A percentile compares a stretch with the other conserved stretches of the same genome.
Evolutionary conservation across 2,113 vertebrate genomes (phyloP).

Genomic region (Oceanodroma tethys): DNA sequence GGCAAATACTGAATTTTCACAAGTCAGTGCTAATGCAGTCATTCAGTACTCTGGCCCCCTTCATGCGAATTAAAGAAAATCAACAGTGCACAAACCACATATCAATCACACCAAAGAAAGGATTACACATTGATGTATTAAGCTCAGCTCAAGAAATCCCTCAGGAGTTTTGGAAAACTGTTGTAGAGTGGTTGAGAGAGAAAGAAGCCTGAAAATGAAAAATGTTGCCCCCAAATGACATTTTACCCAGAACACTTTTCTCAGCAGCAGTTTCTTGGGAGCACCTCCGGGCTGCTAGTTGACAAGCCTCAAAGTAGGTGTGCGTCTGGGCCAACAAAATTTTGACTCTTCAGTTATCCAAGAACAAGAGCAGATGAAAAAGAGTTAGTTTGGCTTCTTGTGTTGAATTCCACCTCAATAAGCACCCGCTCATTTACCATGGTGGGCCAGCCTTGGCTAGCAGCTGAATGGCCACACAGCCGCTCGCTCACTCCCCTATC

Average conservation of each 20-base stretch:
- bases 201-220: background rate
- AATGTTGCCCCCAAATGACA: background rate
- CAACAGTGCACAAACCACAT: background rate
- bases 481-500: fast-evolving
- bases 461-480: background rate
- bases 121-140: background rate
- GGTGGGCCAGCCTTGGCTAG: background rate
- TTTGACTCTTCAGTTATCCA: background rate
- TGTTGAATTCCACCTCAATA: background rate
- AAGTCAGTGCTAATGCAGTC: fast-evolving
- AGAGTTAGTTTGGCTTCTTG: background rate
- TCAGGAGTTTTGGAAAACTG: background rate
- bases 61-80: background rate
- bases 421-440: fast-evolving
- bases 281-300: background rate
- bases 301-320: background rate
- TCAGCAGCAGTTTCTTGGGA: background rate
- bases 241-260: background rate
- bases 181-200: background rate
- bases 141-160: background rate
- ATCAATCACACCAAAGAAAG: background rate
- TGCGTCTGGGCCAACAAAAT: background rate
- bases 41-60: no score
- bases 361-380: background rate
- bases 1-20: background rate